A percentile compares a stretch with the other conserved stretches of the same genome.
Evolutionary conservation across 2,888 invertebrate genomes (phyloP).

Genomic region (Colletes collaris): DNA sequence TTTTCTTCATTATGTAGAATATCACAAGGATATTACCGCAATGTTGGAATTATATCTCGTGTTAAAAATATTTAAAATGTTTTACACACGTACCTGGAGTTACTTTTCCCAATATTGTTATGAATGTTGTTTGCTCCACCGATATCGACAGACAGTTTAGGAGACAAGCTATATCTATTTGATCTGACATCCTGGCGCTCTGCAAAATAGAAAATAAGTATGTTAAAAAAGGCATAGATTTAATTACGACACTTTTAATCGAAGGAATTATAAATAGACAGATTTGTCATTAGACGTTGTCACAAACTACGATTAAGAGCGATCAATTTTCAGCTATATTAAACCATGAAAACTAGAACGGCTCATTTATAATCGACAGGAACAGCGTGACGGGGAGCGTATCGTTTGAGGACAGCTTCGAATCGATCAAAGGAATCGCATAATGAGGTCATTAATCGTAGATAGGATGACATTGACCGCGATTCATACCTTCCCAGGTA

Average conservation of each 20-base stretch:
- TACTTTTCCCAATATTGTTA: conserved; percentile 67
- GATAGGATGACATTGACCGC: conserved; percentile 73
- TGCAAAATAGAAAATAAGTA: conserved; percentile 54
- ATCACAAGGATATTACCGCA: too few relatives aligned
- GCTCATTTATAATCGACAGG: conserved; percentile 34
- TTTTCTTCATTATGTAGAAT: too few relatives aligned
- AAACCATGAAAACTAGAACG: conserved; percentile 27
- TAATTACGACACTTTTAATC: too few relatives aligned
- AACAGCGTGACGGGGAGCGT: conserved; percentile 20
- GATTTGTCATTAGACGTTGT: too few relatives aligned
- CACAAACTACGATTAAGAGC: not conserved
- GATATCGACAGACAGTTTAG: conserved; percentile 66
- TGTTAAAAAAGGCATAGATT: conserved; percentile 4
- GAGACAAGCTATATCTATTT: conserved; percentile 72
- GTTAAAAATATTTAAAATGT: too few relatives aligned
- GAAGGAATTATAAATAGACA: too few relatives aligned
- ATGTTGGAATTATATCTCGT: too few relatives aligned
- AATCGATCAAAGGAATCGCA: conserved; percentile 53
- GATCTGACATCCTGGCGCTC: conserved; percentile 73
- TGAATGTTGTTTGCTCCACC: conserved; percentile 63
- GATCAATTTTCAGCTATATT: conserved; percentile 17
- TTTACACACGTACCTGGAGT: conserved; percentile 50
- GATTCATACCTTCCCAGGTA: conserved; percentile 63
- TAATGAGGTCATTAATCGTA: conserved; percentile 52
- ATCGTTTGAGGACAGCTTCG: conserved; percentile 37